Percentiles rank a stretch among this genome's conserved stretches.
Evolutionary conservation across 2,113 vertebrate genomes (phyloP).

Genomic region (Bubalus kerabau): DNA sequence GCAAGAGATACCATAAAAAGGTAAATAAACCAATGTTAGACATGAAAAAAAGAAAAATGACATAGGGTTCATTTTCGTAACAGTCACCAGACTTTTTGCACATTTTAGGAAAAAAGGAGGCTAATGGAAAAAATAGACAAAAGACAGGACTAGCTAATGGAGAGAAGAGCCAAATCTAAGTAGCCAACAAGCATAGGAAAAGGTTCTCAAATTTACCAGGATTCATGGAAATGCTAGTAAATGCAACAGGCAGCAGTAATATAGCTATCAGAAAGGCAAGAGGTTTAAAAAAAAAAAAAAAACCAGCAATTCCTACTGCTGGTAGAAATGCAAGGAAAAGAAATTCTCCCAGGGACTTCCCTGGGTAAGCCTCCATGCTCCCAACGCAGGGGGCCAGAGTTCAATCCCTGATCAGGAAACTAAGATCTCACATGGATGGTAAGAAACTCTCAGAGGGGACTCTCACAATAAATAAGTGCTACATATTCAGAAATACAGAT

Average conservation of each 20-base stretch:
- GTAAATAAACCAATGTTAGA: background rate
- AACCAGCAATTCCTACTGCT: background rate
- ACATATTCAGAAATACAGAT: background rate
- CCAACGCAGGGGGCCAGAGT: background rate
- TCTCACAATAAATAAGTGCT: background rate
- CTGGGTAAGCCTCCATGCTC: background rate
- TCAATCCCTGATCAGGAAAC: background rate
- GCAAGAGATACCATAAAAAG: background rate
- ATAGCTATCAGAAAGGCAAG: background rate
- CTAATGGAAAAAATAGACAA: background rate
- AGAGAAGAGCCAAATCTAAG: background rate
- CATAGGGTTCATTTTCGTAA: background rate
- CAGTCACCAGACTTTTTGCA: background rate
- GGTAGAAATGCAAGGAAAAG: background rate
- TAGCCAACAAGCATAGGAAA: background rate
- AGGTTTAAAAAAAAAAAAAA: background rate
- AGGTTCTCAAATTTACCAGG: background rate
- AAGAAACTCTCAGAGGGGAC: background rate
- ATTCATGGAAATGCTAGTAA: background rate
- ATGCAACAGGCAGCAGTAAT: background rate
- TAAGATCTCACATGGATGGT: background rate
- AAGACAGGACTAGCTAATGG: background rate
- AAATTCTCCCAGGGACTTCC: background rate
- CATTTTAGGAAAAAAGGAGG: background rate
- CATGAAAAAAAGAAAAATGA: background rate